These are phyloP conservation scores for Zapus hudsonius DNA, from an alignment of 2,113 vertebrate species.

Conservation along the genomic window DNA sequence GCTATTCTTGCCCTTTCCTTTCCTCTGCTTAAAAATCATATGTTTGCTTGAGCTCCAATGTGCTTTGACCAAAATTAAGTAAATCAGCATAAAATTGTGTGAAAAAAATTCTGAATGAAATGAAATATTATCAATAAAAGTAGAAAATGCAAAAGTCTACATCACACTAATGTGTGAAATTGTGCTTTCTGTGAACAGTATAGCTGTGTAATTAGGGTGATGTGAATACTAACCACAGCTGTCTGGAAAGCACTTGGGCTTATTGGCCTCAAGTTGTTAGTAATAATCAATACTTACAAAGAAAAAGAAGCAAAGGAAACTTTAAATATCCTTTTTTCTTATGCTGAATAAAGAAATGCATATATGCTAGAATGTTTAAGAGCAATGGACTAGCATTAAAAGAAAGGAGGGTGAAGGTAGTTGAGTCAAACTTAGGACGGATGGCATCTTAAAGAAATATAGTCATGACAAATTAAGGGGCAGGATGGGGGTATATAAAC, in stretches of 20 bases:
- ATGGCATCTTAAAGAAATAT: neutral
- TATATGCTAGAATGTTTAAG: neutral
- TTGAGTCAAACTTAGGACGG: neutral
- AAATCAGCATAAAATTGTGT: neutral
- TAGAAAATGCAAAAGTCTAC: neutral
- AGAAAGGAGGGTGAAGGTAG: neutral
- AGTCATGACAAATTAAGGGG: neutral
- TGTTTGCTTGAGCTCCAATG: neutral
- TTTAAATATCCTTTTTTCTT: neutral
- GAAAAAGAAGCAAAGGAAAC: neutral
- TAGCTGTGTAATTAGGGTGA: neutral
- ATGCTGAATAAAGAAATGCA: neutral
- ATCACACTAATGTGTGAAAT: neutral
- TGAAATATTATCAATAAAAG: constrained; percentile 18
- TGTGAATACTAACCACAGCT: neutral
- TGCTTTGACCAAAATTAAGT: constrained; percentile 1
- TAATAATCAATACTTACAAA: neutral
- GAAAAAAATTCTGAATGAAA: neutral
- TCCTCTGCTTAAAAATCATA: neutral
- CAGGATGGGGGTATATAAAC: neutral
- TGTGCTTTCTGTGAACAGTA: neutral
- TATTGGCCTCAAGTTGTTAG: neutral
- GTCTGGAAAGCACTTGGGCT: neutral
- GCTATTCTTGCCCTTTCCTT: neutral
- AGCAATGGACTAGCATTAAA: neutral